A percentile compares a stretch with the other conserved stretches of the same genome.
Conservation (phyloP, 1,140 invertebrate species). For the Pemphigus obesinymphae region DNA sequence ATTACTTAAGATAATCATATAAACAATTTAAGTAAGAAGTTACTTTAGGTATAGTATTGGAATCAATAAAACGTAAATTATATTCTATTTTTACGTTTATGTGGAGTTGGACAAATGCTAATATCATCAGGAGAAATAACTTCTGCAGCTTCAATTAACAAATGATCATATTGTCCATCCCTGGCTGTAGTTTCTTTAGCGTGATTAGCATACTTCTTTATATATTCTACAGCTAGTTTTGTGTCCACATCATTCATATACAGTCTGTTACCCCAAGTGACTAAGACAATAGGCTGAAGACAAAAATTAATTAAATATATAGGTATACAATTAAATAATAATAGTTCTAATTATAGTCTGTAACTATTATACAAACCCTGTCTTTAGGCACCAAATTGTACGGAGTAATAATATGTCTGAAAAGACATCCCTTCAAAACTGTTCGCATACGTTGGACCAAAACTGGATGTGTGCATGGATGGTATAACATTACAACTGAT, state of each 20-base stretch:
- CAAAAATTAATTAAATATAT: slow-evolving; percentile 44
- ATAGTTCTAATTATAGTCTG: slow-evolving; percentile 8
- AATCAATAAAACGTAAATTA: neutral
- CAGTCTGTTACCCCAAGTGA: slow-evolving; percentile 71
- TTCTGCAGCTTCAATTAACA: slow-evolving; percentile 55
- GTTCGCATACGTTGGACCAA: slow-evolving; percentile 62
- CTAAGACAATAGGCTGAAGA: slow-evolving; percentile 66
- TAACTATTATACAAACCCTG: slow-evolving; percentile 55
- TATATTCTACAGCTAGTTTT: slow-evolving; percentile 57
- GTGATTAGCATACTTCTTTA: slow-evolving; percentile 60
- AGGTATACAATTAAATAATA: slow-evolving; percentile 35
- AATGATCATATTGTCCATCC: slow-evolving; percentile 61
- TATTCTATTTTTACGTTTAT: slow-evolving; percentile 33
- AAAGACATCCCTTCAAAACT: slow-evolving; percentile 66
- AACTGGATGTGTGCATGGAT: slow-evolving; percentile 73
- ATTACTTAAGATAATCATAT: neutral
- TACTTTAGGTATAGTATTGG: neutral
- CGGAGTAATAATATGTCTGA: slow-evolving; percentile 76
- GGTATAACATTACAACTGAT: slow-evolving; percentile 76
- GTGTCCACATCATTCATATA: slow-evolving; percentile 65
- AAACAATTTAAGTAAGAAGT: neutral
- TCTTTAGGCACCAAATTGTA: slow-evolving; percentile 59
- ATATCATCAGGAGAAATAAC: slow-evolving; percentile 51
- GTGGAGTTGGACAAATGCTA: slow-evolving; percentile 12
- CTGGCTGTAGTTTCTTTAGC: slow-evolving; percentile 60